Conservation (phyloP, 2,888 invertebrate genomes). For the Gonocerus acuteangulatus region DNA sequence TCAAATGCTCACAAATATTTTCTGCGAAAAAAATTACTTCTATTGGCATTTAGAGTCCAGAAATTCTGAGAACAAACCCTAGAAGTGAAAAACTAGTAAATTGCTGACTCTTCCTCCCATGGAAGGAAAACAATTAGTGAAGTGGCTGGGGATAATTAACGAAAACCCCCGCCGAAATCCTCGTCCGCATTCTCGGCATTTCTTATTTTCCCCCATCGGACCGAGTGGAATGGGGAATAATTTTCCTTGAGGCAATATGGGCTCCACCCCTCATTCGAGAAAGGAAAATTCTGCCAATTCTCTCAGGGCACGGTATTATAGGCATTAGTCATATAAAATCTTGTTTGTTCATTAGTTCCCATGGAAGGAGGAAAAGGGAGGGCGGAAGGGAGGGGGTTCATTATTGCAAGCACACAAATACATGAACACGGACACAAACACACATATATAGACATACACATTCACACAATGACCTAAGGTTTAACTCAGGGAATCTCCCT, state of each 20-base stretch:
- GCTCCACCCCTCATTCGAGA: conserved; percentile 1
- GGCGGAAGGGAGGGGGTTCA: conserved; percentile 10
- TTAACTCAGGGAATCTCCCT: background rate
- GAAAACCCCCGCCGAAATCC: background rate
- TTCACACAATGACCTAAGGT: background rate
- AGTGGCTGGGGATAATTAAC: background rate
- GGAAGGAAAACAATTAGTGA: background rate
- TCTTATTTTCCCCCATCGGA: background rate
- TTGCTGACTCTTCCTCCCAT: no score
- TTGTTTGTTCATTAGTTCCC: conserved; percentile 24
- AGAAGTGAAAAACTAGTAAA: no score
- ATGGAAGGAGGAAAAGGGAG: background rate
- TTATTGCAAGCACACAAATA: conserved; percentile 17
- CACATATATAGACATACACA: no score
- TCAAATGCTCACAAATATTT: no score
- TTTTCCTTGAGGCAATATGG: conserved; percentile 5
- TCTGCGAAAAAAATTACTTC: no score
- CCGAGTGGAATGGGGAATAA: background rate
- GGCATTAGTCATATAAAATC: conserved; percentile 28
- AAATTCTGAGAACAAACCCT: no score
- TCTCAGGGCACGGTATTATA: conserved; percentile 12
- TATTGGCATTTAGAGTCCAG: no score
- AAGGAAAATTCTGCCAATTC: conserved; percentile 20
- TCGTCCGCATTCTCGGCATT: background rate
- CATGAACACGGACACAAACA: background rate